Conservation (phyloP, 2,888 invertebrate species). For the Sussaba pulchella region DNA sequence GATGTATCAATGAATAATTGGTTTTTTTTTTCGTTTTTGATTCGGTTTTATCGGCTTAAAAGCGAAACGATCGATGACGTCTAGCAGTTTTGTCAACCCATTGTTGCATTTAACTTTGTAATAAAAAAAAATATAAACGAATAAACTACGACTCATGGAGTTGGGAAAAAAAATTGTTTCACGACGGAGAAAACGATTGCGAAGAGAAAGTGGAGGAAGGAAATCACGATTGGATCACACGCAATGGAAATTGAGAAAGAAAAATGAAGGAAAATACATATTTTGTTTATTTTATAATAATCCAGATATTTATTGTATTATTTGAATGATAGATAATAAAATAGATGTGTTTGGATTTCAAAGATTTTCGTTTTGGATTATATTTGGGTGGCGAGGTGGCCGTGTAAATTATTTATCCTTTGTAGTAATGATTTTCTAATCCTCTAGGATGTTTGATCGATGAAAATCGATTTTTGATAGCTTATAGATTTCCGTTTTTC, state of each 20-base stretch:
- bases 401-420: conserved; percentile 11
- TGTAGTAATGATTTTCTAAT: not conserved
- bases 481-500: too few relatives aligned
- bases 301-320: conserved; percentile 81
- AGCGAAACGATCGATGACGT: conserved; percentile 24
- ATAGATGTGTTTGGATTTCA: conserved; percentile 82
- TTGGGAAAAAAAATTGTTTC: conserved; percentile 67
- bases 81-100: conserved; percentile 18
- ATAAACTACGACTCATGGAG: conserved; percentile 37
- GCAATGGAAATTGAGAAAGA: conserved; percentile 69
- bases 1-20: conserved; percentile 1
- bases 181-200: conserved; percentile 59
- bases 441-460: too few relatives aligned
- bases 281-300: conserved; percentile 81
- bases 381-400: too few relatives aligned
- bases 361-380: conserved; percentile 64
- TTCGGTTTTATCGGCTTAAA: conserved; percentile 39
- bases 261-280: conserved; percentile 72
- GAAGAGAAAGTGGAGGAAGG: conserved; percentile 56
- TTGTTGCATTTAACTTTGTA: conserved; percentile 77
- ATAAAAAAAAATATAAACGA: conserved; percentile 57
- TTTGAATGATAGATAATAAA: conserved; percentile 79
- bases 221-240: conserved; percentile 64
- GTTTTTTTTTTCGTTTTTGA: conserved; percentile 30
- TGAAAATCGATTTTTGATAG: too few relatives aligned